These are phyloP conservation scores for Drosophila diplacantha DNA, from an alignment of 2,888 invertebrate genomes.

Conservation along the genomic window DNA sequence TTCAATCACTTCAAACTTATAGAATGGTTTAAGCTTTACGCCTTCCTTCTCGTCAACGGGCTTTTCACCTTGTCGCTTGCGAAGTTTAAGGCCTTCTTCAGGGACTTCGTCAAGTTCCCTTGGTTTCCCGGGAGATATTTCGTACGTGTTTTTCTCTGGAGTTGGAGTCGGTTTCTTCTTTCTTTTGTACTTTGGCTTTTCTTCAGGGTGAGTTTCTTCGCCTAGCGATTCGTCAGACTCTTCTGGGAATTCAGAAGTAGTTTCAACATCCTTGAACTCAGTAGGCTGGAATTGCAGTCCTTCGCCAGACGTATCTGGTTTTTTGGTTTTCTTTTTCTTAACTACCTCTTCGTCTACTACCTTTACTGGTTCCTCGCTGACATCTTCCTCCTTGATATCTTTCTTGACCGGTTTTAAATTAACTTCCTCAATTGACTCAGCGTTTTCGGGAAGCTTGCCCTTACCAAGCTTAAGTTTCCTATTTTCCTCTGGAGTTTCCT, in stretches of 20 bases:
- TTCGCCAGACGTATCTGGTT: conserved; percentile 48
- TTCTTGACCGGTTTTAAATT: conserved; percentile 67
- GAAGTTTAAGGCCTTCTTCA: conserved; percentile 68
- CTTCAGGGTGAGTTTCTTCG: conserved; percentile 54
- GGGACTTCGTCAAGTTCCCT: conserved; percentile 54
- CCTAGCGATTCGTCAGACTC: conserved; percentile 7
- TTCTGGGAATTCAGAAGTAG: conserved; percentile 12
- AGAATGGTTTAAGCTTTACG: conserved; percentile 57
- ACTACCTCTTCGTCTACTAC: conserved; percentile 45
- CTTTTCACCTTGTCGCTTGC: conserved; percentile 55
- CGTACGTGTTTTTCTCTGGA: conserved; percentile 45
- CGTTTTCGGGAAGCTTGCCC: conserved; percentile 67
- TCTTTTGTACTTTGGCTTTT: conserved; percentile 70
- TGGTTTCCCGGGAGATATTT: conserved; percentile 76
- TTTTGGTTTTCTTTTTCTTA: conserved; percentile 59
- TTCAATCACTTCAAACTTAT: conserved; percentile 68
- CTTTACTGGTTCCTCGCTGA: conserved; percentile 34
- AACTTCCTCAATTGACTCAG: conserved; percentile 74
- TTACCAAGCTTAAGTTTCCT: conserved; percentile 72
- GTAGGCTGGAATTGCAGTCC: conserved; percentile 51
- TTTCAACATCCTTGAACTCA: conserved; percentile 34
- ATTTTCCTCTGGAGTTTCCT: conserved; percentile 51
- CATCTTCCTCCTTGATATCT: conserved; percentile 36
- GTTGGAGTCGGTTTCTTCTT: conserved; percentile 64
- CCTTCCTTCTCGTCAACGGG: conserved; percentile 48